A percentile compares a stretch with the other conserved stretches of the same genome.
Evolutionary conservation across 2,797 vertebrate genomes (phyloP).

Genomic region (Mormyrus proboscirostris): DNA sequence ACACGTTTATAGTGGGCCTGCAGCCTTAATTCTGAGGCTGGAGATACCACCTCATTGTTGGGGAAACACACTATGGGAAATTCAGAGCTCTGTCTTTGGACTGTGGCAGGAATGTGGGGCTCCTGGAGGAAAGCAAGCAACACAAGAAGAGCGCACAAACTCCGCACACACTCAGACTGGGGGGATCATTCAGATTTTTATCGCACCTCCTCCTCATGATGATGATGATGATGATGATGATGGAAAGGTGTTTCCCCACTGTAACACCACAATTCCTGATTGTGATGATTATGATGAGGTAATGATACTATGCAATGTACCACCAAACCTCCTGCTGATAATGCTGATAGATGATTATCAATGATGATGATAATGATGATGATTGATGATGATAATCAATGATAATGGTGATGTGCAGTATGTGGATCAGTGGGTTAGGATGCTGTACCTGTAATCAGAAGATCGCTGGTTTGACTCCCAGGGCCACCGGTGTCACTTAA

Average conservation of each 20-base stretch:
- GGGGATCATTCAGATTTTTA: not conserved
- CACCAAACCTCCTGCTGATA: not conserved
- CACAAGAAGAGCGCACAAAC: not conserved
- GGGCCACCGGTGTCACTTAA: not conserved
- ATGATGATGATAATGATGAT: not conserved
- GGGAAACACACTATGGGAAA: not conserved
- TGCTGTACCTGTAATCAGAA: not conserved
- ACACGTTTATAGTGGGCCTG: not conserved
- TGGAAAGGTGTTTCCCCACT: not conserved
- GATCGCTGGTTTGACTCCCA: not conserved
- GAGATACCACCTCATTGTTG: not conserved
- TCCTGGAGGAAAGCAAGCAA: not conserved
- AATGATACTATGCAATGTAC: not conserved
- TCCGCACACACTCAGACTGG: not conserved
- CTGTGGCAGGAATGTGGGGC: not conserved
- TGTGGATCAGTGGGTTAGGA: not conserved
- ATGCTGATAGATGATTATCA: not conserved
- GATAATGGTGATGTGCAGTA: not conserved
- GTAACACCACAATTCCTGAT: not conserved
- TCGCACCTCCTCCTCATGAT: not conserved
- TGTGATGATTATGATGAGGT: not conserved
- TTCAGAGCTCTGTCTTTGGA: not conserved
- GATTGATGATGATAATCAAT: not conserved
- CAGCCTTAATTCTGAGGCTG: not conserved
- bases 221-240: not conserved